Conservation (phyloP, 35 echinoderm and acorn worm species). For the Amphiura filiformis region DNA sequence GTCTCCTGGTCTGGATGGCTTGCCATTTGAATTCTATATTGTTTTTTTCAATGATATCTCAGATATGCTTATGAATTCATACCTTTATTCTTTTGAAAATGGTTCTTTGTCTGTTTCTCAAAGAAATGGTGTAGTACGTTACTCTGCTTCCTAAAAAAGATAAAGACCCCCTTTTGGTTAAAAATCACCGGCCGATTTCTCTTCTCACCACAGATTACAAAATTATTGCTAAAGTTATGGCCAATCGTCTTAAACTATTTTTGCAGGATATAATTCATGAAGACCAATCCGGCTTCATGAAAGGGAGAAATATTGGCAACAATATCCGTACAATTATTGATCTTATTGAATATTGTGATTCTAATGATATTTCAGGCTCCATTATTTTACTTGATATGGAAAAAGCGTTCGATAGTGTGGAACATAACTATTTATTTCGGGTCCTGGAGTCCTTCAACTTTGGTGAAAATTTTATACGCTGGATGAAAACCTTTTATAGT, state of each 20-base stretch:
- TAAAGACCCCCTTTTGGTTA: neutral
- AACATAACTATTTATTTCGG: constrained; percentile 21
- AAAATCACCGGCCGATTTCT: constrained; percentile 26
- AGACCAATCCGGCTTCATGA: constrained; percentile 11
- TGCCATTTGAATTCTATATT: constrained; percentile 28
- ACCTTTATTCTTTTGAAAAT: constrained; percentile 29
- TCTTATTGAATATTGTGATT: constrained; percentile 22
- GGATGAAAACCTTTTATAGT: constrained; percentile 28
- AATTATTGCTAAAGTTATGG: constrained; percentile 19
- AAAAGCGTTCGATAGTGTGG: constrained; percentile 20
- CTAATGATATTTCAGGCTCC: constrained; percentile 5
- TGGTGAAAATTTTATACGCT: constrained; percentile 1
- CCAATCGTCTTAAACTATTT: constrained; percentile 1
- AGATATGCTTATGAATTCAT: constrained; percentile 16
- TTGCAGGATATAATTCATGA: too few species aligned
- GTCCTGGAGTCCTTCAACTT: neutral
- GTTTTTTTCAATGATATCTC: constrained; percentile 18
- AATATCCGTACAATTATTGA: constrained; percentile 9
- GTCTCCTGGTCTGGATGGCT: constrained; percentile 8
- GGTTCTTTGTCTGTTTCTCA: constrained; percentile 10
- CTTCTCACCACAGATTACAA: constrained; percentile 20
- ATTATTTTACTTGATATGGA: constrained; percentile 16
- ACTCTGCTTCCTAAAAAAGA: constrained; percentile 29
- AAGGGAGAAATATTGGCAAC: constrained; percentile 1
- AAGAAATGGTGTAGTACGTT: constrained; percentile 21